Evolutionary conservation across 2,888 invertebrate genomes (phyloP).

Genomic region (Thereva unica): DNA sequence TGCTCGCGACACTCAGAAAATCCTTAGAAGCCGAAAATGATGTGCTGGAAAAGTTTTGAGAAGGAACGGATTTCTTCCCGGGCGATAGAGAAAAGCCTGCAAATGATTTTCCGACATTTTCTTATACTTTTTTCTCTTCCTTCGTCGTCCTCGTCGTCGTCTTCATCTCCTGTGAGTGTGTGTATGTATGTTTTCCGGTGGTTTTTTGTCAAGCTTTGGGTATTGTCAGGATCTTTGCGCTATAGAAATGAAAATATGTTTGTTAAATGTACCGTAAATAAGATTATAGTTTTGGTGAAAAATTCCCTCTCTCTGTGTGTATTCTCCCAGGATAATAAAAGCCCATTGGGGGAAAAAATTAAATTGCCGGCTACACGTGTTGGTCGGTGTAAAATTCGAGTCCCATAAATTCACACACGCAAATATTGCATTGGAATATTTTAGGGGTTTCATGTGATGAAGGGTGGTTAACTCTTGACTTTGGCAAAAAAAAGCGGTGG

Average conservation of each 20-base stretch:
- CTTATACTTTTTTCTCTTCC: neutral
- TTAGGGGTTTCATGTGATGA: too few relatives aligned
- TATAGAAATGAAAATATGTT: slow-evolving; percentile 13
- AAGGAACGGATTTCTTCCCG: slow-evolving; percentile 17
- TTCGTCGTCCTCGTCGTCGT: neutral
- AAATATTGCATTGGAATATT: too few relatives aligned
- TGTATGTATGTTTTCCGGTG: slow-evolving; percentile 1
- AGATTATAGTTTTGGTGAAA: slow-evolving; percentile 5
- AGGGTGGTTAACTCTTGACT: too few relatives aligned
- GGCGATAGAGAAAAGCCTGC: neutral
- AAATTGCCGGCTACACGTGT: too few relatives aligned
- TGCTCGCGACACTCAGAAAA: slow-evolving; percentile 27
- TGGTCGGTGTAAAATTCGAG: too few relatives aligned
- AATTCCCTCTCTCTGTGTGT: neutral
- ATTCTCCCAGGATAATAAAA: neutral
- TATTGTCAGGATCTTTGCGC: too few relatives aligned
- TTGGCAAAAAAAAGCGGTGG: too few relatives aligned
- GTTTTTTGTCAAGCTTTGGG: too few relatives aligned
- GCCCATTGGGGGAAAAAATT: neutral
- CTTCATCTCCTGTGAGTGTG: slow-evolving; percentile 7
- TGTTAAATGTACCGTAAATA: slow-evolving; percentile 27
- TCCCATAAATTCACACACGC: too few relatives aligned
- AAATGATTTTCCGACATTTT: slow-evolving; percentile 17
- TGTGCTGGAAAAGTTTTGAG: slow-evolving; percentile 13
- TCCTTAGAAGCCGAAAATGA: slow-evolving; percentile 12